Evolutionary conservation across 2,113 vertebrate genomes (phyloP), one percentile per base, ranked within the genome.

Genomic region (Oxyura jamaicensis): DNA sequence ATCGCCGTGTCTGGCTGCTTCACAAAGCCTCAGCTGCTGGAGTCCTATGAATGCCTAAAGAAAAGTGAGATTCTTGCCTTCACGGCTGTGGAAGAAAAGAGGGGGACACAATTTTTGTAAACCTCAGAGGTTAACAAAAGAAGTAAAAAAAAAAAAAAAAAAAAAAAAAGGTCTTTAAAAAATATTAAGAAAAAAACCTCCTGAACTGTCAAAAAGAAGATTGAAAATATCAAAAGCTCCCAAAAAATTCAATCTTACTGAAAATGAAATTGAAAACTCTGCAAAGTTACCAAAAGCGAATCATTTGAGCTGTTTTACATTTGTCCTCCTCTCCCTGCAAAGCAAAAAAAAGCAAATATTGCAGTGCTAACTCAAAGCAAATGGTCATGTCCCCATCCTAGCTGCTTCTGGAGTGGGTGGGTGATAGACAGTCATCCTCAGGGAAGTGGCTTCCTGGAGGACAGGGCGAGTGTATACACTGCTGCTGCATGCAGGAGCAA

Each of bases 11-110:
- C 74, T 92, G 77, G 74, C 80, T 84, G 88, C 82, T 82, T 97
- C 83, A 82, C 78, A 95, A 92, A 95, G 71, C 81, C 9, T 88
- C 59, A 79, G 90, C 80, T 95, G 77, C 88, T 91, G 86, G 88
- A 91, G n/a, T 80, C 77, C 42, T 73, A 91, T 48, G 31, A 96
- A 22, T 88, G 73, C 48, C 44, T 89, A 46, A 93, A 93, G 65
- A 88, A 91, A 75, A 96, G 88, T 56, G 81, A 41, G 35, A 75
- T 72, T 88, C 69, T 90, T 88, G 68, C 53, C 53, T 80, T 79
- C 3, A 3, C 29, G 83, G 52, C 62, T 71, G 35, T 81, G 60
- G 63, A 89, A 69, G 10, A 59, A 36, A 35, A 65, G n/a, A 33
- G 4, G 33, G 10, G 13, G 55, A 81, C 6, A 10, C 31, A 75